Conservation (phyloP, 2,888 invertebrate species). For the Diplazon laetatorius region DNA sequence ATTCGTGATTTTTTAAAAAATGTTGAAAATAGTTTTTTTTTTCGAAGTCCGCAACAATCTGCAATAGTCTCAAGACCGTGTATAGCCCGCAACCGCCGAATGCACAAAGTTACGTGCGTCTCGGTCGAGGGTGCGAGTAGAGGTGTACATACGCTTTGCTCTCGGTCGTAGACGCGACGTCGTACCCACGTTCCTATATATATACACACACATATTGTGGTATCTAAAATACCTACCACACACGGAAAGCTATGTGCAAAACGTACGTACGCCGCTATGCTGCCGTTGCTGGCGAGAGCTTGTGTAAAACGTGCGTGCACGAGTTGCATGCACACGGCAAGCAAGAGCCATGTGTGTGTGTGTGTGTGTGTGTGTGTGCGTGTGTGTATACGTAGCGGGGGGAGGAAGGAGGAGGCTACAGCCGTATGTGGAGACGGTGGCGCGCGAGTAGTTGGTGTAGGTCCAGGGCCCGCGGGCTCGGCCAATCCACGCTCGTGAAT, state of each 20-base stretch:
- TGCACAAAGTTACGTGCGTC: constrained; percentile 57
- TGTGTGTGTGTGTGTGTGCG: no score
- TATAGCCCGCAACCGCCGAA: constrained; percentile 40
- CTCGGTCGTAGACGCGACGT: constrained; percentile 41
- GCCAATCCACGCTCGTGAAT: constrained; percentile 80
- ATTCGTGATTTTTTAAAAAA: background rate
- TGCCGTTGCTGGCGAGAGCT: constrained; percentile 34
- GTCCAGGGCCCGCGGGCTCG: constrained; percentile 81
- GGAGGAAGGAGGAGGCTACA: constrained; percentile 62
- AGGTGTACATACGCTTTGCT: constrained; percentile 58
- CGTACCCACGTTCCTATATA: constrained; percentile 21
- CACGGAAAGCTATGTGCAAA: background rate
- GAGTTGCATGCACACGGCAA: constrained; percentile 65
- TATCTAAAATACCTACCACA: no score
- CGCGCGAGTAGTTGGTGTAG: constrained; percentile 79
- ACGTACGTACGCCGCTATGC: constrained; percentile 19
- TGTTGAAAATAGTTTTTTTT: background rate
- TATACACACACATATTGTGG: constrained; percentile 43
- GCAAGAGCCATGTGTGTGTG: no score
- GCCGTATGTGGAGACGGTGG: constrained; percentile 57
- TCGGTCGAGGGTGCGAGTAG: constrained; percentile 53
- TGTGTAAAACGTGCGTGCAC: constrained; percentile 68
- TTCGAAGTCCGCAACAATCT: background rate
- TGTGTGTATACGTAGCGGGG: no score
- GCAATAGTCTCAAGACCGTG: constrained; percentile 21